phyloP scores from a whole-genome alignment of 2,888 invertebrate species.

The Byasa hedistus region DNA sequence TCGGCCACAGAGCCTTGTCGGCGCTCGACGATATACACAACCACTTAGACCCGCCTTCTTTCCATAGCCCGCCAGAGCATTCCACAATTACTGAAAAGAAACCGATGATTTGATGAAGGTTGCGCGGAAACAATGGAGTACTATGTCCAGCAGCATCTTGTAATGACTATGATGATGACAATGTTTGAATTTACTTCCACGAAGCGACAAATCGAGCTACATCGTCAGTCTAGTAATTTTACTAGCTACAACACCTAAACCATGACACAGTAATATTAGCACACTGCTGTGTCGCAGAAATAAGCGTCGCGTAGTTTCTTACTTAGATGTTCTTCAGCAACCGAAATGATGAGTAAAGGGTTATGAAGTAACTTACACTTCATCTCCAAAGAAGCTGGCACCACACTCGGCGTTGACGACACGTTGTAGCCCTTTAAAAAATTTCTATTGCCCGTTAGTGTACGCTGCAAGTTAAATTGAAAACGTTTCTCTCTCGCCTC shows the following conservation, averaged over 20 bases:
- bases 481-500: constrained; percentile 72
- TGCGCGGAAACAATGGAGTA: no score
- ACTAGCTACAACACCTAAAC: no score
- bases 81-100: constrained; percentile 64
- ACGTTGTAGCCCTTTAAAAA: constrained; percentile 63
- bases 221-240: no score
- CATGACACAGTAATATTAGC: no score
- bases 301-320: no score
- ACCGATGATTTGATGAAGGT: neutral
- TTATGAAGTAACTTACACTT: constrained; percentile 51
- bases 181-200: no score
- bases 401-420: constrained; percentile 59
- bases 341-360: no score
- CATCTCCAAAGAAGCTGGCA: constrained; percentile 59
- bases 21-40: constrained; percentile 51
- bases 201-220: no score
- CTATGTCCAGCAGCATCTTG: no score
- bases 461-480: constrained; percentile 58
- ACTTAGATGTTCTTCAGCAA: no score
- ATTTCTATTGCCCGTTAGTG: constrained; percentile 50
- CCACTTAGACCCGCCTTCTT: constrained; percentile 53
- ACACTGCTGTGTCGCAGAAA: no score
- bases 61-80: constrained; percentile 67
- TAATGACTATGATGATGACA: no score
- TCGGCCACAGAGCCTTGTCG: constrained; percentile 54